Evolutionary conservation across 2,797 vertebrate species (phyloP), one percentile per base, ranked within the genome.

Genomic region (Zalophus californianus): DNA sequence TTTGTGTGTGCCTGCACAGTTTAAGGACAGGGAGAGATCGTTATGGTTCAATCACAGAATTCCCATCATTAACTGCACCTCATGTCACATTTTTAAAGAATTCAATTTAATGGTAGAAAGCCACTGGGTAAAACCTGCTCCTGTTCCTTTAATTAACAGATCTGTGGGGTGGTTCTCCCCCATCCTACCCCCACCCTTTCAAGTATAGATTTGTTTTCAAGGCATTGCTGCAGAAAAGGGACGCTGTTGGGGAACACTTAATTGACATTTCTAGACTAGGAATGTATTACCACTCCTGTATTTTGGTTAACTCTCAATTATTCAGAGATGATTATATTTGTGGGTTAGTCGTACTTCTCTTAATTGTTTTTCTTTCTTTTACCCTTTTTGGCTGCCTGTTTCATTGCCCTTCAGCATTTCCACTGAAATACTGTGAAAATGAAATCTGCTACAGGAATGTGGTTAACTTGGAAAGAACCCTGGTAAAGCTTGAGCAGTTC

Each of bases 121-220:
- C 96, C 96, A 97, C 97, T 97, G 97, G 97, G 95, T 98, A 97
- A 98, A 98, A 96, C 96, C 93, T 78, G 91, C 89, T 97, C 90
- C 27, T 0, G 18, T 94, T 97, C 80, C 96, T 91, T 98, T 98
- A 98, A 98, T 98, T 97, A 98, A 97, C 98, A 98, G 97, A 97
- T 97, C 96, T 38, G 83, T 98, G 88, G 96, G 96, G 95, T 97
- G 88, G 96, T 96, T 96, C 97, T 95, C 77, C 64, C 50, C 44
- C 41, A 82, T 68, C 50, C 82, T 48, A 93, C 90, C 60, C 78
- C 92, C 85, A 7, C 92, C 91, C 73, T 94, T 96, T 97, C 94
- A 85, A 92, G 79, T 97, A 97, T 97, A 96, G 97, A 97, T 97
- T 97, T 96, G 90, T 94, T 96, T 97, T 96, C 90, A 87, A 95